A percentile compares a stretch with the other conserved stretches of the same genome.
Evolutionary conservation across 2,888 invertebrate genomes (phyloP).

Genomic region (Ectropis crepuscularia): DNA sequence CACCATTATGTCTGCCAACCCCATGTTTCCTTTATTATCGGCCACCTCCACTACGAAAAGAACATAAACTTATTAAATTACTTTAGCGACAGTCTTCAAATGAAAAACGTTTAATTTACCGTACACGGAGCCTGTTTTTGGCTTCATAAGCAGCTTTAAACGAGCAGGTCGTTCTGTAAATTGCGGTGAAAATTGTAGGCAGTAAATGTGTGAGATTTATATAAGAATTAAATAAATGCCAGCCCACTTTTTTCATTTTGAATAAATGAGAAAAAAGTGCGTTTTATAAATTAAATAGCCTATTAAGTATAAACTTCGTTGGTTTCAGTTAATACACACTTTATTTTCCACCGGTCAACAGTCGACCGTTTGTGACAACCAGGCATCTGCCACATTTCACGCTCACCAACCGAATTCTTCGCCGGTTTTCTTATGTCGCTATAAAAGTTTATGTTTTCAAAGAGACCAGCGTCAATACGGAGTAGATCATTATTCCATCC

Average conservation of each 20-base stretch:
- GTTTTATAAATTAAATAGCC: conserved; percentile 12
- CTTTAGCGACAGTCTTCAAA: conserved; percentile 43
- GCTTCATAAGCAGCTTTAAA: conserved; percentile 32
- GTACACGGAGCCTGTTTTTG: conserved; percentile 29
- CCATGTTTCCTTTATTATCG: conserved; percentile 45
- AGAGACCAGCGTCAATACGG: conserved; percentile 64
- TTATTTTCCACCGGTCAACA: conserved; percentile 18
- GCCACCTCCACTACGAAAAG: conserved; percentile 41
- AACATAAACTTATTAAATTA: conserved; percentile 42
- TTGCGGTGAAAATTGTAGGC: conserved; percentile 28
- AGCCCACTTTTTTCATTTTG: conserved; percentile 8
- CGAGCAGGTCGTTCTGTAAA: conserved; percentile 34
- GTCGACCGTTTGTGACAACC: conserved; percentile 1
- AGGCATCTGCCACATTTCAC: conserved; percentile 78
- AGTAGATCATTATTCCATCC: conserved; percentile 59
- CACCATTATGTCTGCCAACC: conserved; percentile 47
- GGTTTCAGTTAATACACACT: conserved; percentile 16
- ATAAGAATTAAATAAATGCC: conserved; percentile 22
- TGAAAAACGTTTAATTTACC: conserved; percentile 39
- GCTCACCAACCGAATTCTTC: conserved; percentile 78
- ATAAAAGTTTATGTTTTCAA: conserved; percentile 77
- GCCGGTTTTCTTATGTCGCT: conserved; percentile 64
- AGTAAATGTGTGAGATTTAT: conserved; percentile 26
- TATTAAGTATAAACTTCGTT: conserved; percentile 6
- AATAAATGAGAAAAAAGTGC: conserved; percentile 13